Evolutionary conservation across 2,113 vertebrate genomes (phyloP).

Genomic region (Rhinoptilus africanus): DNA sequence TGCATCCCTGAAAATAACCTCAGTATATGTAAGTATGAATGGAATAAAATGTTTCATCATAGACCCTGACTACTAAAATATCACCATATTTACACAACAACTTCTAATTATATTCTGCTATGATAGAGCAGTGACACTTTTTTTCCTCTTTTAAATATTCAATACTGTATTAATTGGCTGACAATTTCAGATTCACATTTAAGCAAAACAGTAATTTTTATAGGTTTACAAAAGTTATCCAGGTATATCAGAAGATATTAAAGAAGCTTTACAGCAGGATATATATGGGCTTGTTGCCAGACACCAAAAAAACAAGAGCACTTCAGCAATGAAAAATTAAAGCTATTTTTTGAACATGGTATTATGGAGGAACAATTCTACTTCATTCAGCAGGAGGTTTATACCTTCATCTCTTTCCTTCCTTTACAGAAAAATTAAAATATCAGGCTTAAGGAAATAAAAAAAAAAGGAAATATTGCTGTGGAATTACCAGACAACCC

Average conservation of each 20-base stretch:
- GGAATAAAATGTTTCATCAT: not conserved
- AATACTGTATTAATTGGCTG: not conserved
- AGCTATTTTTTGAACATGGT: fast-evolving
- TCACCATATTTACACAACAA: not conserved
- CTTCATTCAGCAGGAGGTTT: not conserved
- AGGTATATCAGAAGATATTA: not conserved
- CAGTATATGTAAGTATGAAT: not conserved
- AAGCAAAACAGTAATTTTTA: not conserved
- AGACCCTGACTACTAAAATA: not conserved
- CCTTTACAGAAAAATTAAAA: not conserved
- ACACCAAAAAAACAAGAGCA: not conserved
- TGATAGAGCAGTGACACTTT: not conserved
- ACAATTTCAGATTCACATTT: not conserved
- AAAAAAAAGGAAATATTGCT: not conserved
- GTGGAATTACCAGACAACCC: not conserved
- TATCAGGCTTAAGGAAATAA: not conserved
- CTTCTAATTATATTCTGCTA: not conserved
- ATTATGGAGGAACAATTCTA: not conserved
- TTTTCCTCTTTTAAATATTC: not conserved
- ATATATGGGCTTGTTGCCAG: not conserved
- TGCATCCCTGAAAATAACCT: not conserved
- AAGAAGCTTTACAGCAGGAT: not conserved
- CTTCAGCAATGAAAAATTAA: not conserved
- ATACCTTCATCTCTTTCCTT: not conserved
- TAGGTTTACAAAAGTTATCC: not conserved